Evolutionary conservation across 2,797 vertebrate genomes (phyloP).

Genomic region (Fratercula arctica): DNA sequence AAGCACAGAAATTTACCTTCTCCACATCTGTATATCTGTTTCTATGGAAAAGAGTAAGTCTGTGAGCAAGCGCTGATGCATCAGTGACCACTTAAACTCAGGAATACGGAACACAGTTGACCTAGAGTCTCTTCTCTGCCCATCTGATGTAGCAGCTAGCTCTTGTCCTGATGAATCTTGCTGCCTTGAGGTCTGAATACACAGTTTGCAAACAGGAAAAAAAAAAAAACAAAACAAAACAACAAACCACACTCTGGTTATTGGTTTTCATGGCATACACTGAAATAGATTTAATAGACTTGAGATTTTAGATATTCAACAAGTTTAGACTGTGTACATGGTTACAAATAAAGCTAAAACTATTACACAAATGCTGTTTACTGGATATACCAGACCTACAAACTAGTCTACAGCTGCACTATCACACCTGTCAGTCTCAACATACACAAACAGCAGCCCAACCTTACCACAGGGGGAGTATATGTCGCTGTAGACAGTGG

Average conservation of each 20-base stretch:
- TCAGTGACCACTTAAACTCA: slow-evolving; percentile 94
- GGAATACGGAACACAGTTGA: slow-evolving; percentile 95
- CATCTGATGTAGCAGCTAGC: slow-evolving; percentile 52
- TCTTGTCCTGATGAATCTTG: slow-evolving; percentile 70
- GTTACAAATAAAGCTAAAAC: neutral
- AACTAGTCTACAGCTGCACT: slow-evolving; percentile 35
- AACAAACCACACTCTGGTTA: neutral
- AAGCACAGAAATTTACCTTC: slow-evolving; percentile 82
- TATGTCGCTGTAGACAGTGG: slow-evolving; percentile 34
- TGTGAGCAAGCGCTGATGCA: slow-evolving; percentile 96
- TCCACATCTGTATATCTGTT: slow-evolving; percentile 98
- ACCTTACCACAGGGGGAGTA: slow-evolving; percentile 56
- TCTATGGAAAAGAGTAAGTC: slow-evolving; percentile 97
- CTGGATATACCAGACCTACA: neutral
- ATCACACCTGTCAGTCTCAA: slow-evolving; percentile 10
- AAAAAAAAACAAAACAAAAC: neutral
- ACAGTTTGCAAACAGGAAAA: neutral
- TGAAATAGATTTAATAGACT: neutral
- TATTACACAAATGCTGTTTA: neutral
- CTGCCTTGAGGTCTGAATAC: slow-evolving; percentile 76
- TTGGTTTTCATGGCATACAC: neutral
- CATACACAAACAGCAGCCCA: slow-evolving; percentile 44
- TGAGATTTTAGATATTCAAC: neutral
- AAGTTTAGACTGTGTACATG: neutral
- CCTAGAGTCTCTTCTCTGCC: slow-evolving; percentile 81